Base-by-base conservation (phyloP, 1,140 invertebrate species). In the Apolygus lucorum region DNA sequence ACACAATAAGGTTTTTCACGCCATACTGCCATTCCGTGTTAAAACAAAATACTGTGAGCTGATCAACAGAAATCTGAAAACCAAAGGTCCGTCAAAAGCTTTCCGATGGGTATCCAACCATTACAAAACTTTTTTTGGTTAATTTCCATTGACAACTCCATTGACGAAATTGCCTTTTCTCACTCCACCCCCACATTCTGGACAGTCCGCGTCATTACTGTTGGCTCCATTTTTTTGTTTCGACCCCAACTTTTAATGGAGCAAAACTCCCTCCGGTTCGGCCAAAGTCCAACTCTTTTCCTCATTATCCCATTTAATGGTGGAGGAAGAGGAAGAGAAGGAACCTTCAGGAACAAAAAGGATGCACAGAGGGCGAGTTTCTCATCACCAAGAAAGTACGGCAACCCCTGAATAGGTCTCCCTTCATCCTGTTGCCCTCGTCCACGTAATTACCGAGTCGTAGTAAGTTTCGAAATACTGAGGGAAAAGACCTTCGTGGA, bases 371-470 rank as follows among this genome's bases (percentile, higher is more conserved):
- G 54, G 54, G 54, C 11, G 54, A 59, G 54, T 17, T 59, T 24
- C 54, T 17, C 54, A 59, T 59, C 54, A 24, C 22, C 54, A 59
- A 59, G 54, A 59, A 59, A 59, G 54, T 59, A 24, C 54, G 13
- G 54, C 11, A 21, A 59, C 8, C 54, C 54, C 4, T 59, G 54
- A 59, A 59, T 59, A 59, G 54, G 8, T 13, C 22, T 59, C 22
- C 54, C 54, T 21, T 21, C 54, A 17, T 59, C 22, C 22, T 59
- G 13, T 4, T 4, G 11, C 34, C 34, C 22, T 59, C 54, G 54
- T 59, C 54, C 54, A 59, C 54, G 54, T 59, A 59, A 59, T 59
- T 59, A 59, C 54, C 2, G 54, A 59, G 54, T 59, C 54, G 54
- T 24, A 59, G 11, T 59, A 59, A 59, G 54, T 59, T 59, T 59